Evolutionary conservation across 2,797 vertebrate genomes (phyloP).

Genomic region (Champsocephalus esox): DNA sequence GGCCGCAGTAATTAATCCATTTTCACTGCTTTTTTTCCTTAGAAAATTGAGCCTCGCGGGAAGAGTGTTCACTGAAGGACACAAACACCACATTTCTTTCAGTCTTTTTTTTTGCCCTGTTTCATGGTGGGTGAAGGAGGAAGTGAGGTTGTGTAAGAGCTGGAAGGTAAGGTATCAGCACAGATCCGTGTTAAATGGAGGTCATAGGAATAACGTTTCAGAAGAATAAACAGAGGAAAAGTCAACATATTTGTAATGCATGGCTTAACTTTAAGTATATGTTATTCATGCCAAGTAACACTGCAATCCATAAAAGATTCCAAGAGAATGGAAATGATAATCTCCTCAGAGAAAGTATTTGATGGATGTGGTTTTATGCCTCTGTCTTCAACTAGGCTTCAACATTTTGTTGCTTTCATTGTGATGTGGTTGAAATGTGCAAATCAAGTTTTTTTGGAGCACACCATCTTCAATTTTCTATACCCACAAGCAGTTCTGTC

Average conservation of each 20-base stretch:
- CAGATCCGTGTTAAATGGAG: conserved; percentile 37
- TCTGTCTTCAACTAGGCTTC: conserved; percentile 23
- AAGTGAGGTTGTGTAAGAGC: conserved; percentile 19
- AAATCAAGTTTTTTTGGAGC: conserved; percentile 40
- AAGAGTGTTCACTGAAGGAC: conserved; percentile 67
- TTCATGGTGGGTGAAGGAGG: conserved; percentile 32
- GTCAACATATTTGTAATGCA: conserved; percentile 41
- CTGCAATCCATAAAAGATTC: conserved; percentile 30
- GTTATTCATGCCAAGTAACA: conserved; percentile 32
- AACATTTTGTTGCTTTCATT: conserved; percentile 50
- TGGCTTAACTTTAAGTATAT: conserved; percentile 30
- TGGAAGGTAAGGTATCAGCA: conserved; percentile 32
- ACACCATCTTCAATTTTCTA: conserved; percentile 20
- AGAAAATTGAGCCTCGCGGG: conserved; percentile 65
- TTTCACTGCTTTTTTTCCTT: conserved; percentile 69
- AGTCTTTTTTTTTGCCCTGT: conserved; percentile 21
- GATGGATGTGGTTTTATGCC: conserved; percentile 32
- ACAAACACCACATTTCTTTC: conserved; percentile 53
- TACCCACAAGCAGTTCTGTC: conserved; percentile 44
- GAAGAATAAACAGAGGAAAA: conserved; percentile 30
- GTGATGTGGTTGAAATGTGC: conserved; percentile 38
- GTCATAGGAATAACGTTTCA: conserved; percentile 22
- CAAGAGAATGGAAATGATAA: conserved; percentile 37
- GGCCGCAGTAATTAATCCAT: conserved; percentile 83
- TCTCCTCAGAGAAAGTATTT: conserved; percentile 47